Evolutionary conservation across 2,888 invertebrate species (phyloP), one percentile per base, ranked within the genome.

Genomic region (Hedychridium roseum): DNA sequence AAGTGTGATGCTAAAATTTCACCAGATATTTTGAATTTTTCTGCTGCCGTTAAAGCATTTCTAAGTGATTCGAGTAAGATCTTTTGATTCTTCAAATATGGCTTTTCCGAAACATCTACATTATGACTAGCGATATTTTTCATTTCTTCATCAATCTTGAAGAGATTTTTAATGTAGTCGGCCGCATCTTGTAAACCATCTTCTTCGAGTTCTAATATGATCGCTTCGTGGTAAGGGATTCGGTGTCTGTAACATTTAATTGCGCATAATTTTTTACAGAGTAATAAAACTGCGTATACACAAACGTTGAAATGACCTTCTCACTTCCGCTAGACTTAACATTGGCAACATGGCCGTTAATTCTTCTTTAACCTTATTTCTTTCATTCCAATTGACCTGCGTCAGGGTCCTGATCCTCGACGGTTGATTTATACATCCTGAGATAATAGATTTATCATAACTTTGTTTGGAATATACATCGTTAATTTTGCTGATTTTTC

Each of bases 201-300:
- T 67, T 86, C 87, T 44, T 73, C 68, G 2, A 87, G 64, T 65
- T 86, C 86, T 6, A 81, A 54, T 23, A 85, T 72, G 0, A 86
- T 70, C 18, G 85, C 85, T 68, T 85, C 80, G 63, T 83, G 74
- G 37, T 83, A 71, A 0, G 85, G 83, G 35, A 5, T 17, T 36
- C 16, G 34, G 11, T 30, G 6, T 16, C 6, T 12, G 35, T 31
- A 6, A 5, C 31, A 31, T 31, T 31, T 31, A 5, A 11, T 31
- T 31, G 5, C 31, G 4, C 14, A 11, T 31, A 11, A 7, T 12
- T 11, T 6, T 12, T 31, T 31, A 7, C n/a, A n/a, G n/a, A n/a
- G n/a, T n/a, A n/a, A n/a, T n/a, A n/a, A n/a, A n/a, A n/a, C n/a
- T n/a, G n/a, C n/a, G n/a, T n/a, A n/a, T n/a, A n/a, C n/a, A n/a